Percentiles rank a stretch among this genome's conserved stretches.
These are phyloP conservation scores for Oreochromis grahami DNA, from an alignment of 2,797 vertebrate genomes.

Conservation along the genomic window DNA sequence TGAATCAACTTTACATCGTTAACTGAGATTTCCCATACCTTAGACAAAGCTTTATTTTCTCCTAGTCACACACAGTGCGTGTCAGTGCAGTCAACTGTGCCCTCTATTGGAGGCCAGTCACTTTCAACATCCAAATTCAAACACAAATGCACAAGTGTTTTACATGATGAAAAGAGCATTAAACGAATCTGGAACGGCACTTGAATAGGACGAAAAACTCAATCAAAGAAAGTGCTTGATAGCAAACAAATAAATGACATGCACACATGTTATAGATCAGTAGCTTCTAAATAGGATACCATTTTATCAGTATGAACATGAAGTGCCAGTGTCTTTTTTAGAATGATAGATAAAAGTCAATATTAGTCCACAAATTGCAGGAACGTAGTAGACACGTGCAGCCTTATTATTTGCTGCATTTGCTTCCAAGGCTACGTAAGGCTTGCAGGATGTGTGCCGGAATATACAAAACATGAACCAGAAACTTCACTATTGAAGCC, in stretches of 20 bases:
- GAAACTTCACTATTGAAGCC: slow-evolving; percentile 69
- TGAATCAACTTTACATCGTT: neutral
- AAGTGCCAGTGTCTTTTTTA: neutral
- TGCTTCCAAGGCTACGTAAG: slow-evolving; percentile 8
- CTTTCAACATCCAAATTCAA: slow-evolving; percentile 45
- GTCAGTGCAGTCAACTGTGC: slow-evolving; percentile 67
- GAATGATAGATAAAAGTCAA: slow-evolving; percentile 19
- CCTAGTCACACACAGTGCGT: neutral
- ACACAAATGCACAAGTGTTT: slow-evolving; percentile 3
- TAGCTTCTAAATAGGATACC: slow-evolving; percentile 2
- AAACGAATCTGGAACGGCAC: neutral
- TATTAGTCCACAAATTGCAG: slow-evolving; percentile 31
- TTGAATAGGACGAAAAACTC: neutral
- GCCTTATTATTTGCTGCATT: slow-evolving; percentile 31
- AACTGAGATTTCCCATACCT: neutral
- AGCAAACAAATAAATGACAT: slow-evolving; percentile 19
- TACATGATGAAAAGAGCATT: neutral
- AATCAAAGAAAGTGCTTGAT: neutral
- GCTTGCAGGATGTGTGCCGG: neutral
- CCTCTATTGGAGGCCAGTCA: slow-evolving; percentile 70
- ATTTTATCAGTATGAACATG: slow-evolving; percentile 35
- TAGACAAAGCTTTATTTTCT: slow-evolving; percentile 14
- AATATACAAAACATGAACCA: slow-evolving; percentile 61
- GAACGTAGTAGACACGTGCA: neutral
- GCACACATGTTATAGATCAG: slow-evolving; percentile 15